phyloP scores from a whole-genome alignment of 1,140 invertebrate species.

The Drosophila sp. region DNA sequence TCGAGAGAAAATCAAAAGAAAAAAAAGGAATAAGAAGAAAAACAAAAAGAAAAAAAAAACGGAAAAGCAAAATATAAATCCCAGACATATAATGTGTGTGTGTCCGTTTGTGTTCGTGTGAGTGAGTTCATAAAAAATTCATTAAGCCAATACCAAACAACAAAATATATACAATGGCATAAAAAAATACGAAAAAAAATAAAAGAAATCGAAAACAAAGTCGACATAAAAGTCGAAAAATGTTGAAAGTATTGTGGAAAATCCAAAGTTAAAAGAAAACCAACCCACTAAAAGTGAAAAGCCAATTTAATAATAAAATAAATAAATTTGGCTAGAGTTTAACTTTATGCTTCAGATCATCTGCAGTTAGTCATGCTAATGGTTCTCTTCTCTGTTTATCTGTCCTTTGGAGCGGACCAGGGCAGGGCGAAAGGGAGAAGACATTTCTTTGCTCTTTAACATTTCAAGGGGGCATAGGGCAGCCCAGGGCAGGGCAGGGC shows the following conservation, averaged over 20 bases:
- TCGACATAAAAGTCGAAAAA: neutral
- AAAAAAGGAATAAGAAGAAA: constrained; percentile 27
- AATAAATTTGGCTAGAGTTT: constrained; percentile 24
- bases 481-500: constrained; percentile 29
- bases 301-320: constrained; percentile 1
- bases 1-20: constrained; percentile 20
- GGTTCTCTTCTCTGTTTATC: constrained; percentile 43
- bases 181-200: constrained; percentile 24
- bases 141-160: constrained; percentile 59
- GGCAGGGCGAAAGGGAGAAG: constrained; percentile 2
- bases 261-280: constrained; percentile 35
- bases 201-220: constrained; percentile 9
- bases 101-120: constrained; percentile 21
- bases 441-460: constrained; percentile 80
- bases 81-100: constrained; percentile 10
- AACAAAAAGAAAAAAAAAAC: constrained; percentile 14
- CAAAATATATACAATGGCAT: constrained; percentile 36
- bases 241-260: constrained; percentile 27
- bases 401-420: constrained; percentile 47
- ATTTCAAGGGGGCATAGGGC: constrained; percentile 52
- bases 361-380: constrained; percentile 22
- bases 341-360: constrained; percentile 23
- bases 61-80: constrained; percentile 9
- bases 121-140: constrained; percentile 70
- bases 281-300: neutral